Base-by-base conservation (phyloP, 2,113 vertebrate species). In the Tor tambroides region DNA sequence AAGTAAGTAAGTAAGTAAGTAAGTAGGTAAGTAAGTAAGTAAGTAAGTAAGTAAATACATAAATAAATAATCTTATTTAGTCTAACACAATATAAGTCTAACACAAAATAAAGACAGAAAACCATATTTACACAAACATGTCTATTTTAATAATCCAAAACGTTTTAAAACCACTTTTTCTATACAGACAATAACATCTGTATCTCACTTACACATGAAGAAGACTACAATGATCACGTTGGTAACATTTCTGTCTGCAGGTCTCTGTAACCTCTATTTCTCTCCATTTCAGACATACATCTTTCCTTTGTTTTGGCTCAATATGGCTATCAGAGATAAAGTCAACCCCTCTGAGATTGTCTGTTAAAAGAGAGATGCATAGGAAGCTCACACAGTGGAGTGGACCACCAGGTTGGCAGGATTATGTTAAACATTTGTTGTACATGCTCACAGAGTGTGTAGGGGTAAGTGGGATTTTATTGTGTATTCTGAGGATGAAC, bases 241-340 rank as follows among this genome's bases (percentile, higher is more conserved):
- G 59, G 56, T 49, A 35, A 78, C 46, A 65, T 74, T 41, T 75
- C 41, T 84, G 46, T 75, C 35, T 74, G 10, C 23, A 26, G 3
- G 9, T 72, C 71, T 56, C n/a, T 43, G 14, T 71, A 54, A 85
- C 59, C 56, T 43, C 23, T 11, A 35, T 83, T 77, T 51, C 56
- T 54, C 51, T 86, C 65, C 30, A 82, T 63, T 49, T 84, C 89
- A 90, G 86, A 78, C 81, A 91, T 87, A 90, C 87, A 63, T 41
- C n/a, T n/a, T 19, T 4, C 67, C 75, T 83, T 86, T 90, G 32
- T 89, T 43, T 81, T 72, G 83, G 85, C 65, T 75, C 81, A 90
- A 84, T 54, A 84, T 92, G 92, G 83, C 90, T 80, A 71, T 43
- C 49, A 75, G 83, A 92, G 86, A 90, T 91, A 91, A 92, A 91